Base-by-base conservation (phyloP, 2,888 invertebrate species). In the Plebejus argus region DNA sequence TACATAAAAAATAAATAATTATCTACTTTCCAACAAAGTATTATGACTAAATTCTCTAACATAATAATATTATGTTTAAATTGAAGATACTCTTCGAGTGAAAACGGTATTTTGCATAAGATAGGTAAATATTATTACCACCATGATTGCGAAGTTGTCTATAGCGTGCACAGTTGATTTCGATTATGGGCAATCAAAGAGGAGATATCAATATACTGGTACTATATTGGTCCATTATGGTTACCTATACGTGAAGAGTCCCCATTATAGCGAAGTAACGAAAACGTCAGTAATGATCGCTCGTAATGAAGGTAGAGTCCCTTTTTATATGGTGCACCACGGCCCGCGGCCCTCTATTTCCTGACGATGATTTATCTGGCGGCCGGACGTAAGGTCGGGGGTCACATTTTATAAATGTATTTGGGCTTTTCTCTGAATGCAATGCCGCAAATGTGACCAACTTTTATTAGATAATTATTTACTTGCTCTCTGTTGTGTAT, bases 371-470 rank as follows among this genome's bases (percentile, higher is more conserved):
- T 93, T 93, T 93, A 93, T 93, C 88, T 90, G 83, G 89, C 89
- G 88, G 89, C 86, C 87, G 87, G 88, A 88, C 89, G 90, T 90
- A 15, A 66, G 66, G 66, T 28, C 88, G 88, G 86, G 92, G 93
- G 93, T 93, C 93, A 92, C 90, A 53, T 92, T 92, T 92, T 92
- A 93, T 93, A 93, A 92, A 93, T 92, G 90, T 91, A 90, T 92
- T 91, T 88, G 89, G 91, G 89, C 86, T 90, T 91, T 20, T 71
- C 39, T 71, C 71, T 23, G 28, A 74, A 53, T 28, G 74, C 74
- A 28, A 72, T 72, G 23, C 23, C 53, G 28, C 28, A 74, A 74
- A 49, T 18, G 53, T 53, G 15, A 20, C 39, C 72, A 23, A 72
- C 20, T 72, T 45, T 53, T 66, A 33, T 66, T 28, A 66, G 28